Base-by-base conservation (phyloP, 2,888 invertebrate species). In the Macrosiphum euphorbiae region DNA sequence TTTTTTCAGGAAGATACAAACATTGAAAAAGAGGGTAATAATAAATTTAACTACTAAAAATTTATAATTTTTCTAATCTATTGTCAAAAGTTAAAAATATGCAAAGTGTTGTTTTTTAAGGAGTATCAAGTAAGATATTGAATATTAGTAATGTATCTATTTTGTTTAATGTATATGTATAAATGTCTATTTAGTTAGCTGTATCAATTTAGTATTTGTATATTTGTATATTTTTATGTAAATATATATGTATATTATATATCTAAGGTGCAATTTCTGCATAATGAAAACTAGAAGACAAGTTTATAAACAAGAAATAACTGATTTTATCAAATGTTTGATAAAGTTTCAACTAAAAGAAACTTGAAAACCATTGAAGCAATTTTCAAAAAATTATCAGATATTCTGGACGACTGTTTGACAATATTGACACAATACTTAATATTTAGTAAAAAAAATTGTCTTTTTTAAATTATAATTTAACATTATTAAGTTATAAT, bases 1-100 rank as follows among this genome's bases (percentile, higher is more conserved):
- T 92, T 58, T 93, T 93, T 89, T 35, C 50, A 94, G 94, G 94
- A 94, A 52, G 94, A 94, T 52, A 94, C 94, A 86, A 90, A 90
- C n/a, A 94, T 94, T 86, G 94, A 90, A 90, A 94, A 94, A 94
- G 94, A 94, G 67, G 94, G 94, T 94, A 94, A 94, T 85, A 90
- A 94, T 94, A 67, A 47, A 41, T 86, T 87, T n/a, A 26, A 67
- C 47, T 89, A 47, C n/a, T 94, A 2, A 52, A 88, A 50, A 50
- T 35, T 13, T 16, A 44, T 86, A 47, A 28, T 67, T 67, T 35
- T 87, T 50, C 26, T 50, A 35, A 86, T 61, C 5, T 85, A 35
- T 87, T 35, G 4, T 20, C 55, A 52, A 86, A 44, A 58, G n/a
- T 5, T 47, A 35, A 50, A 50, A 55, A 41, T 41, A 44, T 44